phyloP scores from a whole-genome alignment of 2,113 vertebrate genomes.

The Sula dactylatra region DNA sequence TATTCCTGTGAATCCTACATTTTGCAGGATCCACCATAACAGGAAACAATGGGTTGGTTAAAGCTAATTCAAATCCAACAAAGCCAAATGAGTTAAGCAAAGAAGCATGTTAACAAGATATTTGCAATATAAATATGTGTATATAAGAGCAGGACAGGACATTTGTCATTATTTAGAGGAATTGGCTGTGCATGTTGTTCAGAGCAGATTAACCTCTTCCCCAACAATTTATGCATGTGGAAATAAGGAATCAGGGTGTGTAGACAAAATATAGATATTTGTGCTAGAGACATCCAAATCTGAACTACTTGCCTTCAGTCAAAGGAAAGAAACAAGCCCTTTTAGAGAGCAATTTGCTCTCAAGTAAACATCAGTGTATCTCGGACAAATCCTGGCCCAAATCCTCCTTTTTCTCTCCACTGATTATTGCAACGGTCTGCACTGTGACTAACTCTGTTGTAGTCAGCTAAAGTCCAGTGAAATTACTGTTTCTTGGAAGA shows the following conservation, averaged over 20 bases:
- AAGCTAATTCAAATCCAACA: not conserved
- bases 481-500: not conserved
- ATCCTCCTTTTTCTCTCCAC: not conserved
- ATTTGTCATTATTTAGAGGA: not conserved
- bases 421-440: not conserved
- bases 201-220: not conserved
- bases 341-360: not conserved
- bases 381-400: not conserved
- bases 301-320: not conserved
- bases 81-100: not conserved
- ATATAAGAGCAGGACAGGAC: not conserved
- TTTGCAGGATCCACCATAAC: not conserved
- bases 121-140: not conserved
- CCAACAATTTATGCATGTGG: too few species aligned
- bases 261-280: not conserved
- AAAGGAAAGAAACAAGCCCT: not conserved
- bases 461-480: not conserved
- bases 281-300: not conserved
- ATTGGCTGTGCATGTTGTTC: rapidly evolving
- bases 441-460: not conserved
- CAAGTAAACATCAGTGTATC: not conserved
- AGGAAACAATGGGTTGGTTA: not conserved
- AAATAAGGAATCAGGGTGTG: rapidly evolving
- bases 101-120: not conserved
- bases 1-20: not conserved